phyloP scores from a whole-genome alignment of 2,888 invertebrate genomes.

The Danaus chrysippus region DNA sequence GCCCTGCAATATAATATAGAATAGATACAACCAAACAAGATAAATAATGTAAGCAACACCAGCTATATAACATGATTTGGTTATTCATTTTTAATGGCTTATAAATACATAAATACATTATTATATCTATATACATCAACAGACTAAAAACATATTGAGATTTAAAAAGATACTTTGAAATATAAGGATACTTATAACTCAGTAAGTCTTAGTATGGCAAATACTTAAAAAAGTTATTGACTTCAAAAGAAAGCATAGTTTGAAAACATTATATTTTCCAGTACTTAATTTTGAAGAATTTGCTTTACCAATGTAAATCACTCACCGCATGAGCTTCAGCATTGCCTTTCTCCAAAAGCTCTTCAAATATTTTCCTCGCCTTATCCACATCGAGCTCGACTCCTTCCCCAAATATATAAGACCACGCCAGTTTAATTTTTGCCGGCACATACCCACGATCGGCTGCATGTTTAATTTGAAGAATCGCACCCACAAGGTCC shows the following conservation, averaged over 20 bases:
- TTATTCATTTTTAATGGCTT: too few species aligned
- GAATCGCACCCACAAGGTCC: conserved; percentile 86
- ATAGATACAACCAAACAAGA: too few species aligned
- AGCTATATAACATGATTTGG: too few species aligned
- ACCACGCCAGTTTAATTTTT: conserved; percentile 92
- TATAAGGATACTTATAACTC: too few species aligned
- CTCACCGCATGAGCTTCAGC: conserved; percentile 93
- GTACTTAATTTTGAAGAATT: neutral
- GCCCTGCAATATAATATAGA: conserved; percentile 73
- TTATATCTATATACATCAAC: too few species aligned
- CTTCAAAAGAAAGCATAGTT: too few species aligned
- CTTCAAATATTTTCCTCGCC: conserved; percentile 87
- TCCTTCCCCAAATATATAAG: conserved; percentile 89
- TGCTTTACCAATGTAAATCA: conserved; percentile 24
- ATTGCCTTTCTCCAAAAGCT: conserved; percentile 86
- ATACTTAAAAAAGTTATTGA: too few species aligned
- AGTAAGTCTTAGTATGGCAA: too few species aligned
- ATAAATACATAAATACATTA: too few species aligned
- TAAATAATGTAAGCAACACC: too few species aligned
- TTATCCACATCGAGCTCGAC: conserved; percentile 86
- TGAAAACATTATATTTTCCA: neutral
- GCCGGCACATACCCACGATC: conserved; percentile 89
- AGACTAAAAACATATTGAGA: too few species aligned
- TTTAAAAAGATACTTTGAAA: too few species aligned
- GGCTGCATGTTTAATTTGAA: conserved; percentile 88